A percentile compares a stretch with the other conserved stretches of the same genome.
Conservation (phyloP, 2,797 vertebrate species). For the Psittacula echo region DNA sequence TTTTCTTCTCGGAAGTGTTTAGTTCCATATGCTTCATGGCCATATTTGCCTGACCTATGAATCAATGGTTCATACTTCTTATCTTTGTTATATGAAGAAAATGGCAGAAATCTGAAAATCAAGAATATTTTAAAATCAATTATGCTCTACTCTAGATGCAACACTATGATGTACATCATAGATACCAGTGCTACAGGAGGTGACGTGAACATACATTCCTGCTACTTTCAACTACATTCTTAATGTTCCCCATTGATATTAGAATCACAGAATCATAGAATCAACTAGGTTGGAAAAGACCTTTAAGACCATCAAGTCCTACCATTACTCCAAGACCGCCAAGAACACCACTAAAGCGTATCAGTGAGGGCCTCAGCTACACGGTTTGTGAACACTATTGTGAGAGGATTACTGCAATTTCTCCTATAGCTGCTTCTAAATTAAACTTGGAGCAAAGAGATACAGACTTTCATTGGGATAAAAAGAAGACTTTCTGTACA, state of each 20-base stretch:
- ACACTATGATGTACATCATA: background rate
- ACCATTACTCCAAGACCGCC: background rate
- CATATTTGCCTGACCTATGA: conserved; percentile 73
- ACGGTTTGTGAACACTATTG: background rate
- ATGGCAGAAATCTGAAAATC: conserved; percentile 82
- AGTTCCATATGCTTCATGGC: conserved; percentile 61
- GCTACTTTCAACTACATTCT: background rate
- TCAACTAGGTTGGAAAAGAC: background rate
- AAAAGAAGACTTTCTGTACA: background rate
- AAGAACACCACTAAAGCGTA: background rate
- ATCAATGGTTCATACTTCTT: conserved; percentile 75
- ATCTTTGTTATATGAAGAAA: conserved; percentile 74
- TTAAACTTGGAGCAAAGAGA: background rate
- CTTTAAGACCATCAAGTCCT: background rate
- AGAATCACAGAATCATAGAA: background rate
- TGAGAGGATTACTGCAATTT: background rate
- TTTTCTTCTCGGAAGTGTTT: conserved; percentile 81
- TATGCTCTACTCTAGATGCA: background rate
- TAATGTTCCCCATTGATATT: background rate
- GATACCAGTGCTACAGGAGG: background rate
- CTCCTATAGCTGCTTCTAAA: background rate
- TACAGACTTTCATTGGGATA: background rate
- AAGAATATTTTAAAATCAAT: conserved; percentile 20
- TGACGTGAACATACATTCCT: background rate
- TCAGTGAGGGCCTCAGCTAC: background rate